phyloP scores from a whole-genome alignment of 2,113 vertebrate species.

The Lycaon pictus region DNA sequence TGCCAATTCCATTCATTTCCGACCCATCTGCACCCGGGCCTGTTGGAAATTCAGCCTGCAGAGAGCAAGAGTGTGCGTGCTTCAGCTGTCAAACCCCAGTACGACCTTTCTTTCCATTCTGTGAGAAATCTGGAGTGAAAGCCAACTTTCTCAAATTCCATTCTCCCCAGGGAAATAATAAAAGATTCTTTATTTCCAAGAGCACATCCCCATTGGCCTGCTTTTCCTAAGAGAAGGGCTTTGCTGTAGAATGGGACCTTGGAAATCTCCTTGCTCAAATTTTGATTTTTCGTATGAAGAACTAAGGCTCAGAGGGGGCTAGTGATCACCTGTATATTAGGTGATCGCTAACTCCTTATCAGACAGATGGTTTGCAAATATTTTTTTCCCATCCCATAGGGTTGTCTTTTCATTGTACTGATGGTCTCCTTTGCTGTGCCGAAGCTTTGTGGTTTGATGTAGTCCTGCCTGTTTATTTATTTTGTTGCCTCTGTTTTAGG shows the following conservation, averaged over 20 bases:
- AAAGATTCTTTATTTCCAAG: background rate
- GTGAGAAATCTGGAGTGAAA: background rate
- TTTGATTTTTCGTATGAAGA: background rate
- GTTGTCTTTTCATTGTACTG: background rate
- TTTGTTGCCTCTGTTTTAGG: background rate
- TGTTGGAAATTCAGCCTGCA: background rate
- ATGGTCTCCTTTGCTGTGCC: background rate
- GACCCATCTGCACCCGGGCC: background rate
- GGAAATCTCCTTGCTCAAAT: background rate
- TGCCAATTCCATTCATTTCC: accelerated
- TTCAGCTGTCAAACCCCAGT: background rate
- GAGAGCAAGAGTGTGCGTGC: background rate
- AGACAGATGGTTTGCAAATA: background rate
- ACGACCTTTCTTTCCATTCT: background rate
- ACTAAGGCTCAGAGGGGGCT: background rate
- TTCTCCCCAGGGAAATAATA: slow-evolving; percentile 19
- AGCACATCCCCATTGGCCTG: background rate
- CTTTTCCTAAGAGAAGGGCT: slow-evolving; percentile 15
- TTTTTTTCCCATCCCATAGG: background rate
- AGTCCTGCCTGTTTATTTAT: background rate
- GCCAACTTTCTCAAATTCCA: background rate
- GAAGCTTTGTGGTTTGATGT: background rate
- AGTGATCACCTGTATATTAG: background rate
- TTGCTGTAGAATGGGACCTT: background rate
- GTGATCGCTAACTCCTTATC: background rate